A percentile compares a stretch with the other conserved stretches of the same genome.
Evolutionary conservation across 2,113 vertebrate species (phyloP).

Genomic region (Salvator merianae): DNA sequence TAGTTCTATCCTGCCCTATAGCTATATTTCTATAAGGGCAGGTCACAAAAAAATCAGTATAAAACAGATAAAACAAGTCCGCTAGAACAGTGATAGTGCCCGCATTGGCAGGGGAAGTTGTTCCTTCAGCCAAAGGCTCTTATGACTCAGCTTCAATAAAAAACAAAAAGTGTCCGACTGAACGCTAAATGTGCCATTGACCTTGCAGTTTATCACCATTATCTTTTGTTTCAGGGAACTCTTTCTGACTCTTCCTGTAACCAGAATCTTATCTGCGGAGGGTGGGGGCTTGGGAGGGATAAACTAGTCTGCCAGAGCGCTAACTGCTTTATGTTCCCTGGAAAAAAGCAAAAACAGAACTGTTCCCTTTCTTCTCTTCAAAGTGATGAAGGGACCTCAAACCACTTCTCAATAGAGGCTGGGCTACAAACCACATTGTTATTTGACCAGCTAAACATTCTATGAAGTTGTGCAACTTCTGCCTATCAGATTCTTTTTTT

Average conservation of each 20-base stretch:
- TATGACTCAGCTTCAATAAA: conserved; percentile 12
- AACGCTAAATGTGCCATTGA: background rate
- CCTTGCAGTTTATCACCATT: background rate
- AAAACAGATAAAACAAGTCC: too few relatives aligned
- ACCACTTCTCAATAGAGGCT: background rate
- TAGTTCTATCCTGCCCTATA: too few relatives aligned
- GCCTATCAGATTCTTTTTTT: background rate
- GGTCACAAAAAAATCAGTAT: too few relatives aligned
- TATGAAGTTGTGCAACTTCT: background rate
- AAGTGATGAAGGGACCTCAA: too few relatives aligned
- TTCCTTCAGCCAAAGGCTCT: background rate
- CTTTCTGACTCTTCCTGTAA: background rate
- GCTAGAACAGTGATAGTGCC: too few relatives aligned
- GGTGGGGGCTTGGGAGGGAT: background rate
- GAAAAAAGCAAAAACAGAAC: background rate
- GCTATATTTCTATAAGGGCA: too few relatives aligned
- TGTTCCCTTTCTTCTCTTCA: too few relatives aligned
- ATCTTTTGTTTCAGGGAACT: background rate
- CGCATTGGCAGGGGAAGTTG: conserved; percentile 3
- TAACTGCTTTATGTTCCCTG: background rate
- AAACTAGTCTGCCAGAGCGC: background rate
- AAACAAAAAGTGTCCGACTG: background rate
- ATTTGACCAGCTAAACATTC: background rate
- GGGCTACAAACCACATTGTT: background rate
- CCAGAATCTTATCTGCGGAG: background rate